Evolutionary conservation across 2,888 invertebrate species (phyloP).

Genomic region (Microlaimidae sp.): DNA sequence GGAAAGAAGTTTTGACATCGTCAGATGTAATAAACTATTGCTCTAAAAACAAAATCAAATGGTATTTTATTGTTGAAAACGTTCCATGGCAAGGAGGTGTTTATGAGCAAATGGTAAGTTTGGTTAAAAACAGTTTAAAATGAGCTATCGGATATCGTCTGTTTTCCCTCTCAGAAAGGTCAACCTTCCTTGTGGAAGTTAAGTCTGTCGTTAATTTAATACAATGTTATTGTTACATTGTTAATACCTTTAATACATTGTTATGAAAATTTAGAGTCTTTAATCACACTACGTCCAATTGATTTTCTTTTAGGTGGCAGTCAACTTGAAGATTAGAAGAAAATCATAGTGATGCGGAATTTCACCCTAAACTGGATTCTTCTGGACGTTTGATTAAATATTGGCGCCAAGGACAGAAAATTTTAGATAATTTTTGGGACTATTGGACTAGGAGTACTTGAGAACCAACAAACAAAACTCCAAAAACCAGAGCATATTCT

Average conservation of each 20-base stretch:
- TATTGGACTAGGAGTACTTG: not conserved
- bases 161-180: not conserved
- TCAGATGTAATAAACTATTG: not conserved
- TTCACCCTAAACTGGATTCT: not conserved
- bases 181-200: not conserved
- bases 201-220: not conserved
- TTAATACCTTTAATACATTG: not conserved
- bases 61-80: not conserved
- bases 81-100: not conserved
- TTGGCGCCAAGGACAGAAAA: not conserved
- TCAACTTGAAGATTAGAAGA: not conserved
- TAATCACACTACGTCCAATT: not conserved
- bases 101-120: not conserved
- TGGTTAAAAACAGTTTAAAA: not conserved
- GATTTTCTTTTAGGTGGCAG: not conserved
- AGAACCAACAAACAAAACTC: not conserved
- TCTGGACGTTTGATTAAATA: not conserved
- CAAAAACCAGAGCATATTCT: not conserved
- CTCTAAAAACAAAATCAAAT: not conserved
- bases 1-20: constrained; percentile 5
- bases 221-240: too few species aligned
- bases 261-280: not conserved
- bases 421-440: not conserved
- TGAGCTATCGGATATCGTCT: not conserved
- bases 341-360: not conserved